A percentile compares a stretch with the other conserved stretches of the same genome.
Evolutionary conservation across 2,888 invertebrate species (phyloP).

Genomic region (Muschampia plurimacula): DNA sequence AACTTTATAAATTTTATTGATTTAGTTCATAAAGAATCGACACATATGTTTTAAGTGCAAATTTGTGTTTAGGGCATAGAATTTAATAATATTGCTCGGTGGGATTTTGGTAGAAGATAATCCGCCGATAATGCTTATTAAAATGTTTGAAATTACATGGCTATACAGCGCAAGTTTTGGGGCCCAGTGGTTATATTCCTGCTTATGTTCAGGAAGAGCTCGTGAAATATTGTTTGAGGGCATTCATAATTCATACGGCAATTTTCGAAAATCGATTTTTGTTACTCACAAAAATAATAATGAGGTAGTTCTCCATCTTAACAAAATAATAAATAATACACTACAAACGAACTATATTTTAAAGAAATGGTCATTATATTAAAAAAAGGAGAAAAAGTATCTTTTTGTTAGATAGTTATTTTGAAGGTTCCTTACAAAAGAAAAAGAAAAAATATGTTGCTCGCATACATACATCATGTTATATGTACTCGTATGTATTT

Average conservation of each 20-base stretch:
- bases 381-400: too few relatives aligned
- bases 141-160: constrained; percentile 37
- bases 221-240: constrained; percentile 2
- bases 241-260: neutral
- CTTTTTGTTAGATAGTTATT: neutral
- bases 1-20: neutral
- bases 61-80: constrained; percentile 34
- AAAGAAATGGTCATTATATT: neutral
- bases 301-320: neutral
- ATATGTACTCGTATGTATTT: too few relatives aligned
- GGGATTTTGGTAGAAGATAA: constrained; percentile 36
- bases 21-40: constrained; percentile 16
- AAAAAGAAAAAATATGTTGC: too few relatives aligned
- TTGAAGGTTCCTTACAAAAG: too few relatives aligned
- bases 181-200: constrained; percentile 24
- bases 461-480: too few relatives aligned
- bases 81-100: constrained; percentile 36
- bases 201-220: neutral
- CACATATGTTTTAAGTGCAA: constrained; percentile 27
- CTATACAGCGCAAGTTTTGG: constrained; percentile 26
- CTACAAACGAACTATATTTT: too few relatives aligned
- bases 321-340: neutral
- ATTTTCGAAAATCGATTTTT: neutral
- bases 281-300: neutral
- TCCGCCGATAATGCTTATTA: constrained; percentile 36